Conservation (phyloP, 2,113 vertebrate genomes). For the Scolopax mira region DNA sequence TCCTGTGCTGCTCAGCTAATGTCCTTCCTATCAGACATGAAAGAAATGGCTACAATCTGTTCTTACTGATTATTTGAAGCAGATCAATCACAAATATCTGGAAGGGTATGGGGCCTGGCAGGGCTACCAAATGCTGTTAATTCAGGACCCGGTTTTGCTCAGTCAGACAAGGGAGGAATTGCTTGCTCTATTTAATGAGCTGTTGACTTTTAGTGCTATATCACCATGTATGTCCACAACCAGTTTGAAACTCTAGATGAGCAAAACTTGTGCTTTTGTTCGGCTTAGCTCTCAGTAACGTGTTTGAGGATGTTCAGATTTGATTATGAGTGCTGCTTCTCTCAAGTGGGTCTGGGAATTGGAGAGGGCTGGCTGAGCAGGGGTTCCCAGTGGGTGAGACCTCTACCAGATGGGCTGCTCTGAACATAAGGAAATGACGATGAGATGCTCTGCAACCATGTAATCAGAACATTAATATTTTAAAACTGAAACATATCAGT, state of each 20-base stretch:
- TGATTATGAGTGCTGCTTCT: background rate
- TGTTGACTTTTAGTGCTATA: background rate
- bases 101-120: background rate
- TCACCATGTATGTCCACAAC: background rate
- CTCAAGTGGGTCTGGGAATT: background rate
- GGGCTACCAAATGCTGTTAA: background rate
- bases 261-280: background rate
- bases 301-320: background rate
- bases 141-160: background rate
- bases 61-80: background rate
- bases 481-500: background rate
- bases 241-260: background rate
- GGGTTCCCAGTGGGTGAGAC: background rate
- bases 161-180: background rate
- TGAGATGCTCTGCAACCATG: background rate
- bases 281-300: background rate
- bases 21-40: background rate
- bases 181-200: background rate
- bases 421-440: background rate
- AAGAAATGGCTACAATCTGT: background rate
- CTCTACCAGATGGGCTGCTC: background rate
- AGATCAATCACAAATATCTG: background rate
- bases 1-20: background rate
- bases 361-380: background rate
- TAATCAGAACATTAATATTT: background rate